A percentile compares a stretch with the other conserved stretches of the same genome.
Conservation (phyloP, 2,113 vertebrate species). For the Falco punctatus region DNA sequence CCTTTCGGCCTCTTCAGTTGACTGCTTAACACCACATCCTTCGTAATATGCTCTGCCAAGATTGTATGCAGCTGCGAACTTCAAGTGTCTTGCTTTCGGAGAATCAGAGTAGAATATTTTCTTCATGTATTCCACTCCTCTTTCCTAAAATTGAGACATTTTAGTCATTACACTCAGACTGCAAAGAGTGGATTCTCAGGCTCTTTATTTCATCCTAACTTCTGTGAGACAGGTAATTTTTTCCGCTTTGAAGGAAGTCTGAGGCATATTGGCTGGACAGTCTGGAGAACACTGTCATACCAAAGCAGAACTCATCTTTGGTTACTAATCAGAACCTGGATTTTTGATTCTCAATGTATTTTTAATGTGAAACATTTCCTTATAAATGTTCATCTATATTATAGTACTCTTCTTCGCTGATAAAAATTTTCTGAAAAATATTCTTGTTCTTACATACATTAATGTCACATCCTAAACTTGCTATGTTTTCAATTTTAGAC, state of each 20-base stretch:
- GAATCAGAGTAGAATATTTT: conserved; percentile 73
- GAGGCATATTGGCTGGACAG: not conserved
- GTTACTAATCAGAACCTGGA: not conserved
- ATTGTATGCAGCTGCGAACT: conserved; percentile 81
- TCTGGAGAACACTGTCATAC: not conserved
- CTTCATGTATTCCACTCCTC: conserved; percentile 80
- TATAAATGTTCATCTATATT: not conserved
- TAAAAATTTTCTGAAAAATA: not conserved
- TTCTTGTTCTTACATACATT: not conserved
- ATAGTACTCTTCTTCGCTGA: not conserved
- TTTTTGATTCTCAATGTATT: not conserved
- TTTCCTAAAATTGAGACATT: conserved; percentile 66
- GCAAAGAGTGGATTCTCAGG: too few species aligned
- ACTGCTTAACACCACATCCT: conserved; percentile 75
- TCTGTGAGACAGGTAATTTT: not conserved
- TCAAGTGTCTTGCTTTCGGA: conserved; percentile 71
- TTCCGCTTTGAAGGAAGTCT: not conserved
- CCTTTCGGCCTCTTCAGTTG: conserved; percentile 80
- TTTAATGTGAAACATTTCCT: not conserved
- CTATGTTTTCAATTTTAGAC: not conserved
- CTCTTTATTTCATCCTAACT: too few species aligned
- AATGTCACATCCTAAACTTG: not conserved
- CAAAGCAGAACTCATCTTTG: not conserved
- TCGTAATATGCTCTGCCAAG: conserved; percentile 81
- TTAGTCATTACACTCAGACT: not conserved